phyloP scores from a whole-genome alignment of 2,797 vertebrate genomes.

The Hyperoplus lanceolatus region DNA sequence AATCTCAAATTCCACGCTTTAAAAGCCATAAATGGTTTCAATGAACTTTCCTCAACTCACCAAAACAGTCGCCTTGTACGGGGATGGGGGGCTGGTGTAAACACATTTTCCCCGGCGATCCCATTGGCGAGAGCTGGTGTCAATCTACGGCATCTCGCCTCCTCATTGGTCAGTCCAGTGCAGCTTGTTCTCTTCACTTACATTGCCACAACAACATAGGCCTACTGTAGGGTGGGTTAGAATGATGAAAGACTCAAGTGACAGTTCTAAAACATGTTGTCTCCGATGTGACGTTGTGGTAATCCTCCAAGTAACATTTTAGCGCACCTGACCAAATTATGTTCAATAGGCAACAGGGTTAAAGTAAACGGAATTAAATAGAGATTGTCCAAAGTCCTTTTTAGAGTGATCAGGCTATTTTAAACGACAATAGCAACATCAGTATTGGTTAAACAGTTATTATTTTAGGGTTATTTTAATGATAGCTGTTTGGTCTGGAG shows the following conservation, averaged over 20 bases:
- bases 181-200: conserved; percentile 2
- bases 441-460: neutral
- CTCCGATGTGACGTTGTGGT: neutral
- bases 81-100: conserved; percentile 62
- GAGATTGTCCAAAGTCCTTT: neutral
- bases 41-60: conserved; percentile 82
- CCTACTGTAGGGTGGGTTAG: conserved; percentile 30
- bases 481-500: neutral
- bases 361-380: neutral
- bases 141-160: conserved; percentile 2
- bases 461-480: neutral
- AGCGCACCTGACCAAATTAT: neutral
- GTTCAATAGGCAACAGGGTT: neutral
- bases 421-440: neutral
- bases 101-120: conserved; percentile 30
- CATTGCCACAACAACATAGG: conserved; percentile 42
- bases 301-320: neutral
- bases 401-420: neutral
- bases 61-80: conserved; percentile 80
- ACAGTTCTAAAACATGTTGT: neutral
- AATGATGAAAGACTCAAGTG: neutral
- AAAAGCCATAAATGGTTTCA: conserved; percentile 66
- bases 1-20: conserved; percentile 31
- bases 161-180: conserved; percentile 62
- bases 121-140: conserved; percentile 48